phyloP scores from a whole-genome alignment of 2,888 invertebrate species.

The Yponomeuta plumbellus region DNA sequence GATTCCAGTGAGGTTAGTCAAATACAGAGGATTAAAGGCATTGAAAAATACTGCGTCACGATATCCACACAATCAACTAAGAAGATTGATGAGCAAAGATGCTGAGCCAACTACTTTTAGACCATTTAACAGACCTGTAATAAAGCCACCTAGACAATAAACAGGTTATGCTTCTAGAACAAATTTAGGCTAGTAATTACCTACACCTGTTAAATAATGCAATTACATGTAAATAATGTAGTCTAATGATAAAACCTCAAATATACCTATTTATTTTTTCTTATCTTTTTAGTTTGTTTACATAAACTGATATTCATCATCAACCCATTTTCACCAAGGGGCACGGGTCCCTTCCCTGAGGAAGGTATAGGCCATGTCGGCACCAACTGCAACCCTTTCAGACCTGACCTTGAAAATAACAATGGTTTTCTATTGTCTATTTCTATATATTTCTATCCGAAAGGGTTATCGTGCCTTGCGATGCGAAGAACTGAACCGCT shows the following conservation, averaged over 20 bases:
- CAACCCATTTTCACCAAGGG: too few species aligned
- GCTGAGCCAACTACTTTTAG: slow-evolving; percentile 54
- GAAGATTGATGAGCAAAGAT: slow-evolving; percentile 38
- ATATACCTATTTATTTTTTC: slow-evolving; percentile 4
- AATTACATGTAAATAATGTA: neutral
- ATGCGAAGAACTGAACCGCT: too few species aligned
- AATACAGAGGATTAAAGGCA: slow-evolving; percentile 33
- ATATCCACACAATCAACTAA: slow-evolving; percentile 20
- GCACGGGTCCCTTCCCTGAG: too few species aligned
- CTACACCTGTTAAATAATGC: slow-evolving; percentile 1
- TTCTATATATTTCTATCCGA: too few species aligned
- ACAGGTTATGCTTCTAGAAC: slow-evolving; percentile 11
- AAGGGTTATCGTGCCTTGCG: too few species aligned
- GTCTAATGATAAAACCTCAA: neutral
- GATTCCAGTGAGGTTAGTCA: slow-evolving; percentile 34
- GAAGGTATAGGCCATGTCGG: too few species aligned
- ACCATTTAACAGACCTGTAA: slow-evolving; percentile 43
- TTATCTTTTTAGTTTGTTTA: neutral
- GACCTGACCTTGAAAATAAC: too few species aligned
- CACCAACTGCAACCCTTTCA: too few species aligned
- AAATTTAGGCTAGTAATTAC: neutral
- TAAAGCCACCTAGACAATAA: slow-evolving; percentile 50
- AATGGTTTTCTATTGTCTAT: too few species aligned
- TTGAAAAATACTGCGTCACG: neutral
- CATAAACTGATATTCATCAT: too few species aligned